phyloP scores from a whole-genome alignment of 1,140 invertebrate species.

The Nephotettix cincticeps region DNA sequence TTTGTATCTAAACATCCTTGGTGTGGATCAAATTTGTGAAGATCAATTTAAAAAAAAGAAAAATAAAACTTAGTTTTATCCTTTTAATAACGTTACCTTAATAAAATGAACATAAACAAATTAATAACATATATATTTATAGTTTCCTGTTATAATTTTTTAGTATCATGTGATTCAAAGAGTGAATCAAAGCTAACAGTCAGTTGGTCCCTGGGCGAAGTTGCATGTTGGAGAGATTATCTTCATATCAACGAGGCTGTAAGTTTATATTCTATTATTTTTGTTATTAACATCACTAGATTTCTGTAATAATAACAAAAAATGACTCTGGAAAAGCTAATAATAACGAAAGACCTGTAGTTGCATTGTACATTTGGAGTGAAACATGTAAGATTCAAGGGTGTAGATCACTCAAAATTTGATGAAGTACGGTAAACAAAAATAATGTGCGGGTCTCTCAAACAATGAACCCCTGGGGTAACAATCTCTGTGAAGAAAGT shows the following conservation, averaged over 20 bases:
- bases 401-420: not conserved
- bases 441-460: too few relatives aligned
- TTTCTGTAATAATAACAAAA: not conserved
- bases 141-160: too few relatives aligned
- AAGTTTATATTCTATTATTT: not conserved
- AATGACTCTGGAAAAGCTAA: not conserved
- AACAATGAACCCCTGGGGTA: too few relatives aligned
- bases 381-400: not conserved
- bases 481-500: too few relatives aligned
- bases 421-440: not conserved
- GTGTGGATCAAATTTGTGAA: too few relatives aligned
- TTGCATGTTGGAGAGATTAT: constrained; percentile 18
- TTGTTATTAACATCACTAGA: not conserved
- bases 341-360: not conserved
- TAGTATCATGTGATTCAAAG: not conserved
- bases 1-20: too few relatives aligned
- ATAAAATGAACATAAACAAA: too few relatives aligned
- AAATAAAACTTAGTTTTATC: too few relatives aligned
- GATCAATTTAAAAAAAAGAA: too few relatives aligned
- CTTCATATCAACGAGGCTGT: constrained; percentile 25
- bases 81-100: too few relatives aligned
- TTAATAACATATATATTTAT: too few relatives aligned
- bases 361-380: not conserved
- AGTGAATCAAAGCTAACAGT: not conserved
- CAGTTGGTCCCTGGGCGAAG: not conserved